Conservation (phyloP, 37 sponge, comb jelly and placozoan genomes). For the Amphimedon queenslandica region DNA sequence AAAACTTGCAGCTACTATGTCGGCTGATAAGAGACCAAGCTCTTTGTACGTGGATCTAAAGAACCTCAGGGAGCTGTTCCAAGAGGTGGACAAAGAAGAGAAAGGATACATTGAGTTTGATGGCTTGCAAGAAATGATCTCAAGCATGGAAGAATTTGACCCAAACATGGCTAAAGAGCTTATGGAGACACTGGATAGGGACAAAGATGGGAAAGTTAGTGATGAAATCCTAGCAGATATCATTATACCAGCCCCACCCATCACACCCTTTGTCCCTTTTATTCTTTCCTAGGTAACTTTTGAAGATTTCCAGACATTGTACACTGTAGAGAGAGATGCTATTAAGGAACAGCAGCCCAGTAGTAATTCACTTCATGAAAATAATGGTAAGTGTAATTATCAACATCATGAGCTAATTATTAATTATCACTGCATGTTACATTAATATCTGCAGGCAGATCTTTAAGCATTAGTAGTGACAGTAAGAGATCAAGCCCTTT, state of each 20-base stretch:
- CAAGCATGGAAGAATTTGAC: conserved; percentile 17
- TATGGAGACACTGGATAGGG: conserved; percentile 46
- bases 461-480: background rate
- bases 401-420: too few relatives aligned
- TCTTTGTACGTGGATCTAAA: conserved; percentile 41
- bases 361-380: too few relatives aligned
- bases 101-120: conserved; percentile 44
- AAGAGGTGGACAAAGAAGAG: conserved; percentile 21
- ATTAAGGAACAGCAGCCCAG: conserved; percentile 9
- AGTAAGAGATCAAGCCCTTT: background rate
- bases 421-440: background rate
- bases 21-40: conserved; percentile 13
- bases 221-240: background rate
- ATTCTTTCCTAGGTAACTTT: conserved; percentile 29
- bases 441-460: conserved; percentile 2
- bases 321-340: conserved; percentile 17
- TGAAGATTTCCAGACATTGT: conserved; percentile 39
- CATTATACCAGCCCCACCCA: background rate
- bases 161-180: conserved; percentile 21
- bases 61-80: conserved; percentile 19
- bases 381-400: too few relatives aligned
- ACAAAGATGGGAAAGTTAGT: conserved; percentile 69
- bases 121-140: conserved; percentile 21
- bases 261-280: too few relatives aligned
- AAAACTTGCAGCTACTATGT: conserved; percentile 3